These are phyloP conservation scores for Phaetusa simplex DNA, from an alignment of 2,113 vertebrate species.

Conservation along the genomic window DNA sequence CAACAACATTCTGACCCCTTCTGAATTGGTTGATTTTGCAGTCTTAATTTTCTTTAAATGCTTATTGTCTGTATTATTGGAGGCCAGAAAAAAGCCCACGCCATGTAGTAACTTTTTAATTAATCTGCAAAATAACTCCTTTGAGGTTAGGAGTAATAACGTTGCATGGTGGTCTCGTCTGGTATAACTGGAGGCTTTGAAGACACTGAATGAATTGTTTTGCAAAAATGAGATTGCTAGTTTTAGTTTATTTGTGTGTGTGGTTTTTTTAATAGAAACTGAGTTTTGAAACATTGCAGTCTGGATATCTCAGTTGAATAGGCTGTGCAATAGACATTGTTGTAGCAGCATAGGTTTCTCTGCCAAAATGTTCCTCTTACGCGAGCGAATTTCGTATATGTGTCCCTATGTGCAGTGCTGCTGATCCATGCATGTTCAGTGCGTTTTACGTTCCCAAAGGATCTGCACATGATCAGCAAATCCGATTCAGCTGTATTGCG, in stretches of 20 bases:
- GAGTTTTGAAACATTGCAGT: not conserved
- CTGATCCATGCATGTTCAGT: not conserved
- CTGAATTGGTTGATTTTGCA: not conserved
- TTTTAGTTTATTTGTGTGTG: not conserved
- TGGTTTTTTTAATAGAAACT: not conserved
- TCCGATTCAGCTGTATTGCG: not conserved
- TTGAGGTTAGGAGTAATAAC: not conserved
- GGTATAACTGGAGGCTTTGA: not conserved
- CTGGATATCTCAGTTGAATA: not conserved
- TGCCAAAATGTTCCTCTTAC: not conserved
- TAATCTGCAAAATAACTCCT: not conserved
- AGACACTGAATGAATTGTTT: not conserved
- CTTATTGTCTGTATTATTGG: not conserved
- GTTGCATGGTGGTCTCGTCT: not conserved
- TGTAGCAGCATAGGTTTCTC: not conserved
- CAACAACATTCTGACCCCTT: not conserved
- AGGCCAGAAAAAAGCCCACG: rapidly evolving
- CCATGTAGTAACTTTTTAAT: not conserved
- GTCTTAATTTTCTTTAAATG: not conserved
- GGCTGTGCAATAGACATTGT: not conserved
- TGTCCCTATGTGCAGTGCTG: not conserved
- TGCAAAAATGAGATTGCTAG: not conserved
- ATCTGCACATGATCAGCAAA: not conserved
- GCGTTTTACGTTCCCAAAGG: not conserved
- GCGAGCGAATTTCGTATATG: not conserved